Evolutionary conservation across 2,888 invertebrate genomes (phyloP), one percentile per base, ranked within the genome.

Genomic region (Trisateles emortualis): DNA sequence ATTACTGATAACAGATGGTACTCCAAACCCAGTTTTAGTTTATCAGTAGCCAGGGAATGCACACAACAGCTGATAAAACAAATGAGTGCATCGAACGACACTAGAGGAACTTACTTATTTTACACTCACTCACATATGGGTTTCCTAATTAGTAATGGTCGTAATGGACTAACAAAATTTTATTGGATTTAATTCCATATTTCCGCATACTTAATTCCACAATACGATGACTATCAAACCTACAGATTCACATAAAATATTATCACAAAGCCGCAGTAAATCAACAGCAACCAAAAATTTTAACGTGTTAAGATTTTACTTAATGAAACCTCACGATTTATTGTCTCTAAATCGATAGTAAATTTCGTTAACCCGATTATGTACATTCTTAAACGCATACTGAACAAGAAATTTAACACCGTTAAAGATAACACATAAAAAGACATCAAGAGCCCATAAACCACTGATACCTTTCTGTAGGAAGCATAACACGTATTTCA

Each of bases 401-500:
- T 58, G 48, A 62, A 62, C 54, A 19, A 57, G 54, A 53, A 67
- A 61, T 59, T 39, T 24, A 43, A 60, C 14, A 55, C 58, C 47
- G 51, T 59, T 60, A 59, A 35, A 48, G 51, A 56, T 53, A 52
- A 47, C 36, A 26, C 48, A 48, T 52, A 14, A 43, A 58, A 52
- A 57, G 40, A 54, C 53, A 59, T 35, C 33, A 40, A 53, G 8
- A 13, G 36, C 17, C 33, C 52, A 58, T 73, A 70, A 72, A 66
- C 55, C 44, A 49, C 14, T 61, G 65, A 59, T 54, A 49, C 54
- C 42, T 57, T n/a, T 61, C 45, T 54, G 57, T 66, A 59, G 69
- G 72, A 77, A 72, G 71, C 63, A 56, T 64, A 72, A 66, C 70
- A 68, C 71, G 74, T 72, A 81, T 79, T 81, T 77, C 73, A 81